Evolutionary conservation across 1,140 invertebrate genomes (phyloP), one percentile per base, ranked within the genome.

Genomic region (Octopus sinensis): DNA sequence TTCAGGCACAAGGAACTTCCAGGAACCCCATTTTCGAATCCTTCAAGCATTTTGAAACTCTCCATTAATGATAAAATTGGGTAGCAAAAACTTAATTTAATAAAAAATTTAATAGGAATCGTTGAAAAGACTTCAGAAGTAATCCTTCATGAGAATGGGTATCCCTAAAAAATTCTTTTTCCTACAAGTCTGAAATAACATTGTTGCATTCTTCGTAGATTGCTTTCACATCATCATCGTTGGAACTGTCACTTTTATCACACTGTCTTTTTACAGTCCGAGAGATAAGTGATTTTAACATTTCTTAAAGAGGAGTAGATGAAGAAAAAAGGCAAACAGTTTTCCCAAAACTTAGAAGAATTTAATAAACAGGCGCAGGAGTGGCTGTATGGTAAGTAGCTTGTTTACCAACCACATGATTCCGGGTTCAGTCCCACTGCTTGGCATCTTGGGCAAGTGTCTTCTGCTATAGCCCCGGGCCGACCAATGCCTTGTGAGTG

Each of bases 1-100:
- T 77, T 77, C 30, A 77, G n/a, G 30, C 76, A 43, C 76, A 77
- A 77, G n/a, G 30, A 77, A 30, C 76, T 77, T 77, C 76, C 1
- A 17, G 76, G 51, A 77, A 4, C 76, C 4, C 51, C 51, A 77
- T 77, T 77, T 77, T 77, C 51, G n/a, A 30, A 77, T 77, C n/a
- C 51, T 77, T 12, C 76, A 4, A 77, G 30, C 76, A 30, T 77
- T 77, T 77, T 12, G 30, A 77, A 77, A 12, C 30, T 77, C 76
- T 77, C 76, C 76, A 77, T 30, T 23, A 12, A 77, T 77, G 76
- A 12, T 23, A 77, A 77, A 77, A 77, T 51, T 77, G 76, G 3
- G 76, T 77, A 77, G 12, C 51, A 77, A 77, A 77, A 77, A 77
- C 30, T 77, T 77, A 68, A 43, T 43, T 43, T 43, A 43, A 68